phyloP scores from a whole-genome alignment of 2,888 invertebrate species.

The Drosophila dives region DNA sequence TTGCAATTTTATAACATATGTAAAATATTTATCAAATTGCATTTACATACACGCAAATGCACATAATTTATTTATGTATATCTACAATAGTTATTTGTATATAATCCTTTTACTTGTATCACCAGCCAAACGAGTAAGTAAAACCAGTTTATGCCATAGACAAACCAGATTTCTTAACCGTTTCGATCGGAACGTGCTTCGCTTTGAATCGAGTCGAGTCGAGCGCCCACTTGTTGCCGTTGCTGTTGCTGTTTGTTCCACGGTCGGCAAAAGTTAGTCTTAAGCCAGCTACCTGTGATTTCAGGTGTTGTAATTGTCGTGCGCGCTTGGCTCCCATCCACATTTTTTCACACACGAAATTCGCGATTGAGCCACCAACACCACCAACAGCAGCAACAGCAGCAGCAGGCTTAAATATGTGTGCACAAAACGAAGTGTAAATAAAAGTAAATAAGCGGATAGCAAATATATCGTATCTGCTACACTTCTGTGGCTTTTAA shows the following conservation, averaged over 20 bases:
- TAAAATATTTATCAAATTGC: slow-evolving; percentile 22
- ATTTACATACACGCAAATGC: slow-evolving; percentile 13
- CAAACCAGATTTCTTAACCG: slow-evolving; percentile 64
- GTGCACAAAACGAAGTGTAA: slow-evolving; percentile 27
- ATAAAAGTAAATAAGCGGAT: slow-evolving; percentile 21
- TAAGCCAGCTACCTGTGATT: slow-evolving; percentile 72
- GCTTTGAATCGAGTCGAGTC: slow-evolving; percentile 26
- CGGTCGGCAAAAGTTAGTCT: slow-evolving; percentile 69
- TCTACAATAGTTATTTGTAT: slow-evolving; percentile 27
- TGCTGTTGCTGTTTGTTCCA: slow-evolving; percentile 58
- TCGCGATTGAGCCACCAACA: slow-evolving; percentile 41
- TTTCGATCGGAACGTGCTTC: slow-evolving; percentile 44
- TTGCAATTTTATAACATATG: not conserved
- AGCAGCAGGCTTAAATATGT: slow-evolving; percentile 24
- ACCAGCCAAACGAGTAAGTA: slow-evolving; percentile 49
- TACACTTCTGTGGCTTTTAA: slow-evolving; percentile 23
- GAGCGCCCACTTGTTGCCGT: slow-evolving; percentile 77
- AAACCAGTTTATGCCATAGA: slow-evolving; percentile 53
- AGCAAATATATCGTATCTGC: slow-evolving; percentile 25
- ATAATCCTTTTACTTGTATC: slow-evolving; percentile 61
- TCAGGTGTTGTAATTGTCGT: slow-evolving; percentile 60
- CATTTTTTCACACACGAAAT: slow-evolving; percentile 34
- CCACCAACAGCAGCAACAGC: not conserved
- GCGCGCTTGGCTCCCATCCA: slow-evolving; percentile 52
- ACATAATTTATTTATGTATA: slow-evolving; percentile 8